Evolutionary conservation across 2,797 vertebrate species (phyloP).

Genomic region (Paguma larvata): DNA sequence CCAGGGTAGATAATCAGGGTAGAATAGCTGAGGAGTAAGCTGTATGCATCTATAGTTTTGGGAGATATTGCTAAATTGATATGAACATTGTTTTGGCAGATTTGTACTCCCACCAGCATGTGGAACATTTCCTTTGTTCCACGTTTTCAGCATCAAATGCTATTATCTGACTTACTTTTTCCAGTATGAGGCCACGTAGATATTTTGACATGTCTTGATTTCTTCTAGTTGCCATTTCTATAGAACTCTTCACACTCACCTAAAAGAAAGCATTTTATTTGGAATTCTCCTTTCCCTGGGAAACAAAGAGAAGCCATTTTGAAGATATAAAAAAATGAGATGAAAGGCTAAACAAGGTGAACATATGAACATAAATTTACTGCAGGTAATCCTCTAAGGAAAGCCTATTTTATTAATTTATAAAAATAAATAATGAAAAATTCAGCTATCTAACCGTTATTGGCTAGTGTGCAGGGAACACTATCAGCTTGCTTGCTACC

Average conservation of each 20-base stretch:
- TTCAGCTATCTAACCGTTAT: neutral
- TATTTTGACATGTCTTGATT: neutral
- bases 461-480: neutral
- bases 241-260: neutral
- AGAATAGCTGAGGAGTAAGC: neutral
- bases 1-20: no score
- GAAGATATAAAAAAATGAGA: neutral
- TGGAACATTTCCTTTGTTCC: neutral
- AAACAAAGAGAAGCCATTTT: neutral
- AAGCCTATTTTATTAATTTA: neutral
- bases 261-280: neutral
- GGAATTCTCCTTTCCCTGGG: neutral
- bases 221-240: neutral
- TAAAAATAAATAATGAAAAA: neutral
- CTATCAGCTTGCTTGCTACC: neutral
- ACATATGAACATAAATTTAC: neutral
- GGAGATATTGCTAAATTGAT: neutral
- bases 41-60: neutral
- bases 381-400: neutral
- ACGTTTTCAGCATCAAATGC: neutral
- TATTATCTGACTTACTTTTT: neutral
- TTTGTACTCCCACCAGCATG: neutral
- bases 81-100: neutral
- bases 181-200: neutral
- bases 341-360: neutral